phyloP scores from a whole-genome alignment of 2,113 vertebrate genomes.

The Bombycilla garrulus region DNA sequence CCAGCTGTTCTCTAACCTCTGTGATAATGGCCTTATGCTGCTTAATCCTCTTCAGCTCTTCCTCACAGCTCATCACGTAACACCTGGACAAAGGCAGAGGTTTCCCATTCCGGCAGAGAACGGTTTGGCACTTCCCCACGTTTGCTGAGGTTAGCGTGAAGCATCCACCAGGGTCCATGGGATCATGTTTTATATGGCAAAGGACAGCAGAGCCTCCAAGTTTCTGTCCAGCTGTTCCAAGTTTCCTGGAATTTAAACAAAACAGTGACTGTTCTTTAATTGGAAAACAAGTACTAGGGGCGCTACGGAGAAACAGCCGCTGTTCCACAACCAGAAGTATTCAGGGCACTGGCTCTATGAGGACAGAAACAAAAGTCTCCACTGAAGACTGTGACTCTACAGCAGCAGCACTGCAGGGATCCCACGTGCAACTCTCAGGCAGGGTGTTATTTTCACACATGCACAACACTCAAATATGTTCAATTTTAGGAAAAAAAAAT shows the following conservation, averaged over 20 bases:
- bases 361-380: not conserved
- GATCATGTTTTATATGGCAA: conserved; percentile 96
- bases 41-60: conserved; percentile 87
- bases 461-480: not conserved
- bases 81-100: conserved; percentile 88
- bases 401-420: not conserved
- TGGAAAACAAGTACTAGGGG: not conserved
- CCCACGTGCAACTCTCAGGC: not conserved
- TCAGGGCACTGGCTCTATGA: not conserved
- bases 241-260: conserved; percentile 81
- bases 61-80: conserved; percentile 86
- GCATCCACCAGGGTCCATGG: conserved; percentile 89
- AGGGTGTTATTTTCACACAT: not conserved
- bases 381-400: not conserved
- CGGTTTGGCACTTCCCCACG: conserved; percentile 94
- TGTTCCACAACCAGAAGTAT: not conserved
- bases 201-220: conserved; percentile 94
- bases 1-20: conserved; percentile 78
- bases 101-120: conserved; percentile 93
- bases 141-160: conserved; percentile 95
- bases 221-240: conserved; percentile 96
- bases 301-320: not conserved
- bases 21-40: conserved; percentile 95
- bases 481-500: not conserved
- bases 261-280: not conserved